Evolutionary conservation across 2,113 vertebrate species (phyloP).

Genomic region (Eclectus roratus): DNA sequence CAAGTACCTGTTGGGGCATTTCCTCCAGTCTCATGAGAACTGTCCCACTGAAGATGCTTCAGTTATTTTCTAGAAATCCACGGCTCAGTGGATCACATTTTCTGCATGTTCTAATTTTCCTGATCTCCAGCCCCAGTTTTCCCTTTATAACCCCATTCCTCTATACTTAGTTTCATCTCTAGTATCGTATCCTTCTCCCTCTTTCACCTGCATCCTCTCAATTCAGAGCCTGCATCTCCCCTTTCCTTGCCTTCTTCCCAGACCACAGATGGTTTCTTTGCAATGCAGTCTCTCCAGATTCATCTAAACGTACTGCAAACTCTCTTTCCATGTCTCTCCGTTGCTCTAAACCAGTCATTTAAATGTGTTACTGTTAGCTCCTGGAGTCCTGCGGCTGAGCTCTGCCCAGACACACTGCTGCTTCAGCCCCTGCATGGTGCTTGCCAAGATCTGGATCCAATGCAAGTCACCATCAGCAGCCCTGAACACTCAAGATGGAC

Average conservation of each 20-base stretch:
- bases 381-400: background rate
- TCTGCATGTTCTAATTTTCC: background rate
- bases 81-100: background rate
- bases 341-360: background rate
- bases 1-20: background rate
- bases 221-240: background rate
- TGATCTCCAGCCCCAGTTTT: slow-evolving; percentile 4
- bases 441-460: background rate
- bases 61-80: slow-evolving; percentile 5
- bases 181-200: background rate
- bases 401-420: background rate
- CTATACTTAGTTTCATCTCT: background rate
- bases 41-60: background rate
- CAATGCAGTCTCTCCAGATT: background rate
- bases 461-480: background rate
- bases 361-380: background rate
- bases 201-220: background rate
- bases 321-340: background rate
- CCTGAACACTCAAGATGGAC: background rate
- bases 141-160: background rate
- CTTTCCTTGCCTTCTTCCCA: background rate
- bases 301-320: background rate
- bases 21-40: background rate
- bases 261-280: background rate
- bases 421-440: accelerated